Conservation (phyloP, 2,888 invertebrate genomes). For the Deroplatys truncata region DNA sequence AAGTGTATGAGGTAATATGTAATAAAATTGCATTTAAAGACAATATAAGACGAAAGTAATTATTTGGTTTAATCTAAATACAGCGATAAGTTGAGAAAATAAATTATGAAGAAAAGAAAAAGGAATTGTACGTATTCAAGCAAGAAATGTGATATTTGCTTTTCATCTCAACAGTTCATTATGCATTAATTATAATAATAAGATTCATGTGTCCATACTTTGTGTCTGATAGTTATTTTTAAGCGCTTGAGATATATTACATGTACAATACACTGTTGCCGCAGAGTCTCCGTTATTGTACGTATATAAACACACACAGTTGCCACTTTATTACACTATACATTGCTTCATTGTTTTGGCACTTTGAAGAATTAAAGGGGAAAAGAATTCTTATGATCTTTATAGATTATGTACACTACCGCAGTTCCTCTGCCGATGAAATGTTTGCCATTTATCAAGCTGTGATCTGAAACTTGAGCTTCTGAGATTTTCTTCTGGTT, state of each 20-base stretch:
- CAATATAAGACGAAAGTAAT: neutral
- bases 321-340: neutral
- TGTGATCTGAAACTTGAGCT: neutral
- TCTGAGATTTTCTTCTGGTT: neutral
- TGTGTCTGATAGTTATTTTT: neutral
- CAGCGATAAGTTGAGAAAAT: neutral
- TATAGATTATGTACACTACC: neutral
- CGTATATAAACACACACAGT: neutral
- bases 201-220: neutral
- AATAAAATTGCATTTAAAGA: neutral
- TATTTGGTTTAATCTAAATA: neutral
- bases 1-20: neutral
- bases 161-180: neutral
- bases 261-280: neutral
- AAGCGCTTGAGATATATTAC: neutral
- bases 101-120: neutral
- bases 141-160: neutral
- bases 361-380: neutral
- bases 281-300: neutral
- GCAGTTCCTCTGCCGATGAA: neutral
- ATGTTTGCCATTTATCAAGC: neutral
- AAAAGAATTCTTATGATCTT: neutral
- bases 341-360: neutral
- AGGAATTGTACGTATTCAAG: neutral
- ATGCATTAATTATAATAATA: neutral